Conservation (phyloP, 2,888 invertebrate genomes). For the Meiosimyza decipiens region DNA sequence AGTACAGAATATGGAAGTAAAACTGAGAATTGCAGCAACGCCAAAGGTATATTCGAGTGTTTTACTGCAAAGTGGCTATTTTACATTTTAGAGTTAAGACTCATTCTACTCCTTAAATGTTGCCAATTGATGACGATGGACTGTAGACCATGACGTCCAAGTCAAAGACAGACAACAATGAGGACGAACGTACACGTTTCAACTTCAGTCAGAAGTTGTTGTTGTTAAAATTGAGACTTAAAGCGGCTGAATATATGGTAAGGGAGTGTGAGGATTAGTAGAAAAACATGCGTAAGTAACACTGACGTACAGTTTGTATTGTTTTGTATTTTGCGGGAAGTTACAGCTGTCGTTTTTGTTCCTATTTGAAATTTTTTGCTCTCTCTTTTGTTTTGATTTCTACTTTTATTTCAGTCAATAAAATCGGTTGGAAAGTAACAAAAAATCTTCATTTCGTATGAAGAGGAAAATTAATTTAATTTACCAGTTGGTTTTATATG, state of each 20-base stretch:
- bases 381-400: not conserved
- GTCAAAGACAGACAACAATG: no score
- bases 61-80: constrained; percentile 59
- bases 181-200: no score
- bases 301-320: not conserved
- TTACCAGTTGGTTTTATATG: no score
- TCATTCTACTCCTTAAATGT: not conserved
- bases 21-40: not conserved
- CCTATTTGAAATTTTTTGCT: not conserved
- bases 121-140: constrained; percentile 2
- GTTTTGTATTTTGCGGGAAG: not conserved
- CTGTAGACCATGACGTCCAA: no score
- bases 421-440: not conserved
- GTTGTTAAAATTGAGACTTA: no score
- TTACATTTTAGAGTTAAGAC: constrained; percentile 56
- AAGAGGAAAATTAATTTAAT: no score
- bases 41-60: constrained; percentile 22
- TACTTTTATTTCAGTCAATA: not conserved
- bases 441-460: no score
- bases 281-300: constrained; percentile 14
- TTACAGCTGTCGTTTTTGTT: constrained; percentile 4
- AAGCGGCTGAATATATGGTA: no score
- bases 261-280: no score
- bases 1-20: not conserved
- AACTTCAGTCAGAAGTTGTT: no score